Evolutionary conservation across 2,797 vertebrate genomes (phyloP), one percentile per base, ranked within the genome.

Genomic region (Liparis tanakae): DNA sequence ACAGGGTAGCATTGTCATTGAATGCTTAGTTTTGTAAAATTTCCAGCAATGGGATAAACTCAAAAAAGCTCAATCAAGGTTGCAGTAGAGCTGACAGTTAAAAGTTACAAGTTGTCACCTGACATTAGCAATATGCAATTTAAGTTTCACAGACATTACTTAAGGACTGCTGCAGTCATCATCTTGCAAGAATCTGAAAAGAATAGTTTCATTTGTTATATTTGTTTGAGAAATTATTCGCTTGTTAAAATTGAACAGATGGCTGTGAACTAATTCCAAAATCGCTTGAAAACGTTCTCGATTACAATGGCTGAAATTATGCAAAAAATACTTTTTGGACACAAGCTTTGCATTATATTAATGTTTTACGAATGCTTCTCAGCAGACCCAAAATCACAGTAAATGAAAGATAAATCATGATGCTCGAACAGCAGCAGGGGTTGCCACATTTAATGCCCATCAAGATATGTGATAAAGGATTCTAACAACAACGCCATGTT

Each of bases 91-190:
- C 33, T 57, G 46, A 56, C 54, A 66, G 30, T 71, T 62, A 6
- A 39, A 20, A 59, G 30, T 7, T 37, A 46, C 36, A 43, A 58
- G 30, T 71, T 69, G n/a, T 72, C 53, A 73, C 7, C 46, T 9
- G 18, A 50, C 33, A 67, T 12, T 22, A 51, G n/a, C 50, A 30
- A 33, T 30, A 22, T 44, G 22, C 33, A 67, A 0, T 70, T 70
- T 20, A n/a, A 56, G 12, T 70, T 46, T 80, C 61, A 70, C 44
- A 61, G 30, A 50, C 53, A 10, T 37, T 30, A 59, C 61, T 17
- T 13, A 22, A 13, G 20, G 20, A 13, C 50, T 12, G 20, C 20
- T 51, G 22, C 39, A 14, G 39, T 41, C 20, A 13, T 59, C 33
- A 68, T 54, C 66, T 56, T 56, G n/a, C 44, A 30, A 46, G 56